These are phyloP conservation scores for Saturnia pavonia DNA, from an alignment of 2,888 invertebrate species.

Conservation along the genomic window DNA sequence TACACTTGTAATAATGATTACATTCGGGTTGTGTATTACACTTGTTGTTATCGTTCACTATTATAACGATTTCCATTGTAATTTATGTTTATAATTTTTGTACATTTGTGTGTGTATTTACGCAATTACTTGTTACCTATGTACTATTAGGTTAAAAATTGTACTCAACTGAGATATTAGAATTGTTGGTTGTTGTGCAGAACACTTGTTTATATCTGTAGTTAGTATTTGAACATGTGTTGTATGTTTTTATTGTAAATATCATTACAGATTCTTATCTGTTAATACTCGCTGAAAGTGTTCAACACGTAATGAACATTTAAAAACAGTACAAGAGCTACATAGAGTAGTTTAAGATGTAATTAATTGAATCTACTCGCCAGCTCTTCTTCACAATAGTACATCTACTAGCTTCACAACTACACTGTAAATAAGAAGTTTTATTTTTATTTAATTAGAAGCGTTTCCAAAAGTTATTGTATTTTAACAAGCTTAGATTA, in stretches of 20 bases:
- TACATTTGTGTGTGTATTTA: not conserved
- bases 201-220: not conserved
- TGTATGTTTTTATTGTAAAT: not conserved
- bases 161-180: not conserved
- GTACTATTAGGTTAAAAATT: not conserved
- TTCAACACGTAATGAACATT: not conserved
- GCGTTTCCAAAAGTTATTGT: not conserved
- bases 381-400: not conserved
- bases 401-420: too few relatives aligned
- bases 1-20: not conserved
- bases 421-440: too few relatives aligned
- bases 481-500: too few relatives aligned
- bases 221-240: not conserved
- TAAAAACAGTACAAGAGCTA: not conserved
- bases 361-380: not conserved
- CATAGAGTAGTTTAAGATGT: not conserved
- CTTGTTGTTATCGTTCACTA: not conserved
- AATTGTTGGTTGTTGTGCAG: not conserved
- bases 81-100: not conserved
- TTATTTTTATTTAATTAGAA: too few relatives aligned
- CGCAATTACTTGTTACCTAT: not conserved
- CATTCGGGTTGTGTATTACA: slow-evolving; percentile 3
- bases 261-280: not conserved
- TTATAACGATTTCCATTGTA: not conserved
- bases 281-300: not conserved